A percentile compares a stretch with the other conserved stretches of the same genome.
These are phyloP conservation scores for Abramis brama DNA, from an alignment of 2,113 vertebrate genomes.

Conservation along the genomic window DNA sequence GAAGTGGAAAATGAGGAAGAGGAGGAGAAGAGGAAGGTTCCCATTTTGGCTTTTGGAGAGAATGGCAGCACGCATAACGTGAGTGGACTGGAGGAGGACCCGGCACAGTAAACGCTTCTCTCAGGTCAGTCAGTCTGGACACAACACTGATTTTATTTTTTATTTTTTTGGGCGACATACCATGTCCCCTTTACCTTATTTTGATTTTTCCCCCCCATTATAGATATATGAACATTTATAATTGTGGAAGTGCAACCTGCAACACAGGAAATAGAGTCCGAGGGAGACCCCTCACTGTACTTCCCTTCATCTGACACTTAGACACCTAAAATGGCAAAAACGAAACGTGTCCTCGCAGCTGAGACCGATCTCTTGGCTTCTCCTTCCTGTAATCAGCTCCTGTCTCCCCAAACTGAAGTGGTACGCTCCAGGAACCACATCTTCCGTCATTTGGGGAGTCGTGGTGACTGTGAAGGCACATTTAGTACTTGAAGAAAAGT, in stretches of 20 bases:
- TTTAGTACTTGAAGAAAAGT: slow-evolving; percentile 87
- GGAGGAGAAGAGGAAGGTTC: slow-evolving; percentile 76
- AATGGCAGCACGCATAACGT: slow-evolving; percentile 84
- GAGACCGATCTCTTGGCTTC: slow-evolving; percentile 10
- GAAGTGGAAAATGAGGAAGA: slow-evolving; percentile 77
- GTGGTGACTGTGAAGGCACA: slow-evolving; percentile 77
- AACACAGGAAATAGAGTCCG: slow-evolving; percentile 51
- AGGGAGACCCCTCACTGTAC: slow-evolving; percentile 37
- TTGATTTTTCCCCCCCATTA: background rate
- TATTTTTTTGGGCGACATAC: background rate
- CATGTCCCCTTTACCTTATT: background rate
- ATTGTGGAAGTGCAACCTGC: slow-evolving; percentile 64
- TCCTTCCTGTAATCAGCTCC: slow-evolving; percentile 66
- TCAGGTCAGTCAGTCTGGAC: slow-evolving; percentile 83
- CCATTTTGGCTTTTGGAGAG: slow-evolving; percentile 89
- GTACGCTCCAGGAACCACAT: slow-evolving; percentile 65
- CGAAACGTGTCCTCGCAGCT: background rate
- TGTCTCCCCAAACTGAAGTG: slow-evolving; percentile 73
- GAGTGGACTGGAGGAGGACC: slow-evolving; percentile 84
- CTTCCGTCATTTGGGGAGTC: slow-evolving; percentile 44
- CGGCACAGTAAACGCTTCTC: slow-evolving; percentile 71
- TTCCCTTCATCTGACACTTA: slow-evolving; percentile 2
- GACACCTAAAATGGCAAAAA: slow-evolving; percentile 41
- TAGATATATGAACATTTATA: slow-evolving; percentile 83
- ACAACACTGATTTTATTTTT: background rate